Conservation (phyloP, 2,888 invertebrate genomes). For the Didymodactylos carnosus region DNA sequence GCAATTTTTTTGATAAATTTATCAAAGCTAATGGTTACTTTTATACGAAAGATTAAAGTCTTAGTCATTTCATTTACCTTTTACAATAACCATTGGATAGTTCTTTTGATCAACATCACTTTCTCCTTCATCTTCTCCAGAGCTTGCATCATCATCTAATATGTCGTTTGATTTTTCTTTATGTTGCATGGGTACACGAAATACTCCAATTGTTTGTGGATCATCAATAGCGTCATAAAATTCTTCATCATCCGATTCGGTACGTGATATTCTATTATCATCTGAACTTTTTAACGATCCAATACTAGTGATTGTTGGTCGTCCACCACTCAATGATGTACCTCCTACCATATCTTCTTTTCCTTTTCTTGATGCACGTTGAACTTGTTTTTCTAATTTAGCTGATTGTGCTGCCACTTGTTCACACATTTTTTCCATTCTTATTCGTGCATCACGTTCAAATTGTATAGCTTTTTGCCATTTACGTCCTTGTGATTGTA, state of each 20-base stretch:
- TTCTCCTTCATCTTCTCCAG: constrained; percentile 52
- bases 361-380: neutral
- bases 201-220: neutral
- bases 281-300: neutral
- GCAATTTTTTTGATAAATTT: too few species aligned
- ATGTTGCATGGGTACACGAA: neutral
- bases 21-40: too few species aligned
- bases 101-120: constrained; percentile 69
- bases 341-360: too few species aligned
- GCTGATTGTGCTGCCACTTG: constrained; percentile 90
- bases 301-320: neutral
- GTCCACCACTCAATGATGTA: neutral
- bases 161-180: neutral
- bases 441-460: constrained; percentile 66
- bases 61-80: too few species aligned
- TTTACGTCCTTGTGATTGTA: constrained; percentile 68
- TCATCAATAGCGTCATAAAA: constrained; percentile 29
- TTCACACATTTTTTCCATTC: constrained; percentile 84
- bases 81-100: neutral
- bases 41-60: too few species aligned
- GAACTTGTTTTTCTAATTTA: constrained; percentile 54
- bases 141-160: neutral
- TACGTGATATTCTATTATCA: neutral
- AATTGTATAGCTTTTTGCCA: constrained; percentile 78
- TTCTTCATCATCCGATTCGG: constrained; percentile 31